A percentile compares a stretch with the other conserved stretches of the same genome.
Evolutionary conservation across 2,888 invertebrate species (phyloP).

Genomic region (Melolontha melolontha): DNA sequence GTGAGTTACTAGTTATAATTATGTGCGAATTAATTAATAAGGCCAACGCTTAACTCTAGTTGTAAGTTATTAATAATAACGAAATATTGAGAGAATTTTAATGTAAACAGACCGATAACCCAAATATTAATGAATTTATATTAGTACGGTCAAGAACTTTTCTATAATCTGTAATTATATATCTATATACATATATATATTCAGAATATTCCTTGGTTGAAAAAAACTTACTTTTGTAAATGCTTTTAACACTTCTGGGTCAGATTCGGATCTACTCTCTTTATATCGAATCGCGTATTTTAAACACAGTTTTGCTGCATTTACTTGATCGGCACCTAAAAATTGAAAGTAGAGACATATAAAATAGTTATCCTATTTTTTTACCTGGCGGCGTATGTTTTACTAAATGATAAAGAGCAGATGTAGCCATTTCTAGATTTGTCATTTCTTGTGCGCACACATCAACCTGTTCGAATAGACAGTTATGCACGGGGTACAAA

Average conservation of each 20-base stretch:
- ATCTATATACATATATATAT: too few species aligned
- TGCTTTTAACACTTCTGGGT: slow-evolving; percentile 51
- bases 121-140: too few species aligned
- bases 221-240: slow-evolving; percentile 50
- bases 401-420: slow-evolving; percentile 59
- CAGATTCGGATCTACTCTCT: slow-evolving; percentile 46
- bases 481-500: slow-evolving; percentile 57
- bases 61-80: too few species aligned
- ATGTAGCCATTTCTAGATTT: slow-evolving; percentile 61
- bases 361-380: neutral
- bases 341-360: neutral
- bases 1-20: too few species aligned
- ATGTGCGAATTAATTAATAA: too few species aligned
- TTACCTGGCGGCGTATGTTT: slow-evolving; percentile 58
- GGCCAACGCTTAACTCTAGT: too few species aligned
- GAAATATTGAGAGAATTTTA: too few species aligned
- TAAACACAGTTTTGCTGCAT: slow-evolving; percentile 66
- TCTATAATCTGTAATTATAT: too few species aligned
- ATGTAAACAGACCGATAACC: too few species aligned
- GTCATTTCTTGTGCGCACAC: slow-evolving; percentile 61
- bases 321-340: slow-evolving; percentile 67
- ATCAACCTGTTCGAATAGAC: slow-evolving; percentile 61
- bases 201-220: too few species aligned
- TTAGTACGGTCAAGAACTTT: too few species aligned
- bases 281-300: slow-evolving; percentile 64